These are phyloP conservation scores for Chironomus tentans DNA, from an alignment of 2,888 invertebrate genomes.

Conservation along the genomic window DNA sequence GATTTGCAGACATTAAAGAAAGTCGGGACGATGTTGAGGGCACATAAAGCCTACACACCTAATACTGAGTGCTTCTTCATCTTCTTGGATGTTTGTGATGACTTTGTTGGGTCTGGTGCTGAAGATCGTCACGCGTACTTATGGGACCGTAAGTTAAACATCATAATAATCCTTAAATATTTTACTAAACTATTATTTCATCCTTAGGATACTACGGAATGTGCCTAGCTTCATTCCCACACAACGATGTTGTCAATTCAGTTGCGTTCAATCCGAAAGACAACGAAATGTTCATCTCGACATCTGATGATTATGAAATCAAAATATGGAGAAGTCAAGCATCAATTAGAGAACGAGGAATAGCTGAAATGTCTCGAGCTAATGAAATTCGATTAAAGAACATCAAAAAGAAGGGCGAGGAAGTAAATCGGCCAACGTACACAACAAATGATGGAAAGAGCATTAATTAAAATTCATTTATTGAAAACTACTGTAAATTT, in stretches of 20 bases:
- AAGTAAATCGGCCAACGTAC: not conserved
- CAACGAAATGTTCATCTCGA: constrained; percentile 71
- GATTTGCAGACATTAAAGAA: constrained; percentile 65
- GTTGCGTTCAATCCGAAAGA: constrained; percentile 77
- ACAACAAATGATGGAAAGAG: no score
- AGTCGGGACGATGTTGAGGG: constrained; percentile 67
- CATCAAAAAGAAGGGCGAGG: not conserved
- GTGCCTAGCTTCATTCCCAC: constrained; percentile 64
- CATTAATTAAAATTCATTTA: no score
- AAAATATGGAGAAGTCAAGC: constrained; percentile 50
- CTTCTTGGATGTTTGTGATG: constrained; percentile 70
- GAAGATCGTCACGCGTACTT: constrained; percentile 75
- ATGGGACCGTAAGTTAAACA: constrained; percentile 56
- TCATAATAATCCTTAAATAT: no score
- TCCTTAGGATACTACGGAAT: constrained; percentile 55
- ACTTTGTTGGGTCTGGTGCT: constrained; percentile 77
- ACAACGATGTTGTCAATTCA: constrained; percentile 71
- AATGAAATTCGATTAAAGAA: constrained; percentile 10
- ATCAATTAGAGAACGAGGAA: constrained; percentile 3
- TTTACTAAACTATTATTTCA: not conserved
- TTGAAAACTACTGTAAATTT: no score
- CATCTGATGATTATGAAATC: constrained; percentile 69
- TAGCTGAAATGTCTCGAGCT: constrained; percentile 6
- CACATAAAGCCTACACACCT: constrained; percentile 74
- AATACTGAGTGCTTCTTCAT: constrained; percentile 81